Conservation (phyloP, 2,113 vertebrate species). For the Rhodinocichla rosea region DNA sequence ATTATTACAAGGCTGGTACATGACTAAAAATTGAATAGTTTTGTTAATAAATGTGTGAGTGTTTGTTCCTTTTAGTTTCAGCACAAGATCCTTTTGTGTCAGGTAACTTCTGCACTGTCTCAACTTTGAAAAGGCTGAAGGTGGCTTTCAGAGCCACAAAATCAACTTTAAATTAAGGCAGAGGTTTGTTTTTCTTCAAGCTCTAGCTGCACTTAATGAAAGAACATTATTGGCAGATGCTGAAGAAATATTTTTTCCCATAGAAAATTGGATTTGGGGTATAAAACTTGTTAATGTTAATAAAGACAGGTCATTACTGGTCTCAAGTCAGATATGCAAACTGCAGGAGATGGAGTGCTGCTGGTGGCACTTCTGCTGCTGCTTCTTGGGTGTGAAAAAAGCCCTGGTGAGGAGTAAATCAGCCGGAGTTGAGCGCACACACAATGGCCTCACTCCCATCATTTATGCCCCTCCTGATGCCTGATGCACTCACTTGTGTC, state of each 20-base stretch:
- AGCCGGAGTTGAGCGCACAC: background rate
- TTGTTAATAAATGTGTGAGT: background rate
- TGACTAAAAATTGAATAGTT: background rate
- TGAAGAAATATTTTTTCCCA: constrained; percentile 42
- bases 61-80: background rate
- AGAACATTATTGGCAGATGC: constrained; percentile 23
- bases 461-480: constrained; percentile 9
- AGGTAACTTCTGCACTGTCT: background rate
- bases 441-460: background rate
- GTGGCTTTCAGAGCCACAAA: background rate
- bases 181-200: background rate
- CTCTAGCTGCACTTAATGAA: constrained; percentile 1
- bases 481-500: background rate
- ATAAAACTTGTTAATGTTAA: constrained; percentile 71
- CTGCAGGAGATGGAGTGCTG: constrained; percentile 17
- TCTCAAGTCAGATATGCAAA: constrained; percentile 46
- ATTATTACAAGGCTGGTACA: background rate
- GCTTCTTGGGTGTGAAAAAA: background rate
- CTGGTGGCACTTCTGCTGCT: background rate
- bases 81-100: background rate
- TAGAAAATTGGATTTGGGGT: constrained; percentile 69
- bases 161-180: background rate
- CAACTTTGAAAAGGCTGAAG: background rate
- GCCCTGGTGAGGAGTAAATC: constrained; percentile 48
- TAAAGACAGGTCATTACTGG: constrained; percentile 56